phyloP scores from a whole-genome alignment of 2,113 vertebrate genomes.

The Phylloscopus trochilus region DNA sequence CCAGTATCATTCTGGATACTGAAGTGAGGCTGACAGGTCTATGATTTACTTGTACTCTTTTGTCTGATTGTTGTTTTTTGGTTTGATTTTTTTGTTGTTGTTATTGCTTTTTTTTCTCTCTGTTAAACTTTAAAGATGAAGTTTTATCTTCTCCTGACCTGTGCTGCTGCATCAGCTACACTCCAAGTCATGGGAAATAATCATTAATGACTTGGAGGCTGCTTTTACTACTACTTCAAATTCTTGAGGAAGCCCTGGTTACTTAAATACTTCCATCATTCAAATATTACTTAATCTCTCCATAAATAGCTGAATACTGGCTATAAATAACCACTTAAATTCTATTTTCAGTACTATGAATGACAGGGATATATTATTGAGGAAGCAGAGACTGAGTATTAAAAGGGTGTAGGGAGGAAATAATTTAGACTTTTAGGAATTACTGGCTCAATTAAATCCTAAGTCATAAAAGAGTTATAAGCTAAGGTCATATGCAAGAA shows the following conservation, averaged over 20 bases:
- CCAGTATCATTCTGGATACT: not conserved
- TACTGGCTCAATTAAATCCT: conserved; percentile 4
- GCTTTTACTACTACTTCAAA: not conserved
- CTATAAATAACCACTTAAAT: not conserved
- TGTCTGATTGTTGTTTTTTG: not conserved
- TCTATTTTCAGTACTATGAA: not conserved
- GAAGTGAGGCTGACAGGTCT: not conserved
- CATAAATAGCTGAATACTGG: not conserved
- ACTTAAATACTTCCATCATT: not conserved
- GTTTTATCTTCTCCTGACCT: not conserved
- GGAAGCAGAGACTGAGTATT: not conserved
- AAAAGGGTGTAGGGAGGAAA: not conserved
- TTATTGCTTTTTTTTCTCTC: not conserved
- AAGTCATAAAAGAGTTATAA: not conserved
- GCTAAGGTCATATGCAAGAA: not conserved
- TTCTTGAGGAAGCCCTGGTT: not conserved
- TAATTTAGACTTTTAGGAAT: not conserved
- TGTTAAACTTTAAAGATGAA: not conserved
- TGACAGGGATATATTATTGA: not conserved
- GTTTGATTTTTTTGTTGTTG: not conserved
- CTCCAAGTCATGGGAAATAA: not conserved
- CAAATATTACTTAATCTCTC: not conserved
- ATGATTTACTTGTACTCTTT: not conserved
- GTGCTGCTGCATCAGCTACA: not conserved
- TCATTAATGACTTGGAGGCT: not conserved